Conservation (phyloP, 1,140 invertebrate genomes). For the Chironomus tepperi region DNA sequence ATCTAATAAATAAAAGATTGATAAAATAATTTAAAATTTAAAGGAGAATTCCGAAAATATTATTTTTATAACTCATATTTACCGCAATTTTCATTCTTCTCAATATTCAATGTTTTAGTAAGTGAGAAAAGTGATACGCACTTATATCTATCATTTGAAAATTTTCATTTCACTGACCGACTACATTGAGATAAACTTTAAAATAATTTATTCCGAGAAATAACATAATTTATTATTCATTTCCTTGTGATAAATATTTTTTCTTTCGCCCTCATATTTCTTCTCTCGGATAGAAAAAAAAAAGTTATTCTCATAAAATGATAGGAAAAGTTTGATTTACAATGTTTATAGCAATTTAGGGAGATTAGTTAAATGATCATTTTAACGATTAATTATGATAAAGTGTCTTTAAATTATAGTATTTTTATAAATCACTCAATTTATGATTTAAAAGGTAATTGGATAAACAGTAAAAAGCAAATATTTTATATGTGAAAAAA, state of each 20-base stretch:
- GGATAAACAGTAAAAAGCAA: no score
- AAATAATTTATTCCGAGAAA: not conserved
- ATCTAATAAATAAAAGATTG: no score
- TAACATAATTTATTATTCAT: not conserved
- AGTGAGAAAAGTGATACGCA: not conserved
- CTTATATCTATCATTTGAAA: no score
- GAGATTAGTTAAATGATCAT: not conserved
- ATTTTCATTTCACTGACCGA: no score
- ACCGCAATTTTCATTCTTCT: not conserved
- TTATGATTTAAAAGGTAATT: not conserved
- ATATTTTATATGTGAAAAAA: no score
- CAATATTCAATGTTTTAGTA: no score
- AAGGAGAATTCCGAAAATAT: no score
- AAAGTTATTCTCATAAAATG: not conserved
- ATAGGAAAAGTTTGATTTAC: no score
- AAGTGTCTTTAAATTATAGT: not conserved
- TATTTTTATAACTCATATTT: no score
- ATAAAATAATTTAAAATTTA: no score
- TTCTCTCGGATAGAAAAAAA: not conserved
- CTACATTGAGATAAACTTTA: not conserved
- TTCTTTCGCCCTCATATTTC: not conserved
- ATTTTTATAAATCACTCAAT: not conserved
- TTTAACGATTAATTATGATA: not conserved
- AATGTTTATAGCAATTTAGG: no score
- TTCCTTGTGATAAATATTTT: not conserved